Evolutionary conservation across 2,113 vertebrate species (phyloP).

Genomic region (Malaclemys terrapin): DNA sequence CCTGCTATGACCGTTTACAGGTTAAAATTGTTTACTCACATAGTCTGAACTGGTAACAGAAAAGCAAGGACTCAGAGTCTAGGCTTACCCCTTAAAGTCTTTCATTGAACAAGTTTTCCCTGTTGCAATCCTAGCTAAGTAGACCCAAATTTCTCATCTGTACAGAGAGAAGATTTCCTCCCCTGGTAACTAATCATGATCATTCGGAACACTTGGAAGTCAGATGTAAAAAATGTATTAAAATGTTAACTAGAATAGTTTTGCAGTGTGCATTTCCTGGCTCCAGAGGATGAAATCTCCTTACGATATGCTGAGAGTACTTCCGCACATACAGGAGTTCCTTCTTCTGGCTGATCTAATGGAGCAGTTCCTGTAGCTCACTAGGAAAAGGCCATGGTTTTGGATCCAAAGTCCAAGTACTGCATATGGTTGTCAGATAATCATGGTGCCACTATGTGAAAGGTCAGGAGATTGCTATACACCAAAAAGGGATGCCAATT

Average conservation of each 20-base stretch:
- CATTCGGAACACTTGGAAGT: background rate
- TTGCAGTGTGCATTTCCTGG: background rate
- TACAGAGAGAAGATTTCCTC: background rate
- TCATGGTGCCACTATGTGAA: background rate
- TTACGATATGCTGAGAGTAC: background rate
- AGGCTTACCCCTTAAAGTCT: background rate
- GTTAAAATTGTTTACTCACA: background rate
- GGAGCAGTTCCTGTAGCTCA: background rate
- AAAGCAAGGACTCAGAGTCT: background rate
- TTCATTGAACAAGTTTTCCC: background rate
- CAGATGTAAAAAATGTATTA: background rate
- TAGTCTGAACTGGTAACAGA: accelerated
- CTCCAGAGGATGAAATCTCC: background rate
- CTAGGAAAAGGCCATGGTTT: background rate
- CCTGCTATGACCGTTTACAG: background rate
- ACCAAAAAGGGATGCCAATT: background rate
- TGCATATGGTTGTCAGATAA: background rate
- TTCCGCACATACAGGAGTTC: background rate
- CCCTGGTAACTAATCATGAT: background rate
- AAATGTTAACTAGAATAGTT: background rate
- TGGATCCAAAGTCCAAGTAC: background rate
- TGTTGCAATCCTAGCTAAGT: background rate
- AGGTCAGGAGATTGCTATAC: background rate
- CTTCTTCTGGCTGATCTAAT: background rate
- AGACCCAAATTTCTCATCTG: background rate